Base-by-base conservation (phyloP, 2,797 vertebrate genomes). In the Argentina silus region DNA sequence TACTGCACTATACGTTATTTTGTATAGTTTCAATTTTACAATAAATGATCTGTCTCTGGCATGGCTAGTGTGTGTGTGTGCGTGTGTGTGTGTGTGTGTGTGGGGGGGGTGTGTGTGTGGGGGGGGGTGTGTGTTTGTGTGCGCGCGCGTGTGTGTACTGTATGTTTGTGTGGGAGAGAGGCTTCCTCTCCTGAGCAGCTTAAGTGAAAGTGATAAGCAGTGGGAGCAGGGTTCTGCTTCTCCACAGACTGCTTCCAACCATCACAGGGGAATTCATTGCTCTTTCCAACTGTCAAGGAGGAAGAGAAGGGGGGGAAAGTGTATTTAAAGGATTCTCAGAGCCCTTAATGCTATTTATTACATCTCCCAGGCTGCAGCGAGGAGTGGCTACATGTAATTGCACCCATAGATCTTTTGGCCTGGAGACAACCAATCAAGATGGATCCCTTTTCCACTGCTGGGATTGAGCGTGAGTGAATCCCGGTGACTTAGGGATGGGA, bases 311-410 rank as follows among this genome's bases (percentile, higher is more conserved):
- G 57, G 19, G 67, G 72, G 85, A 80, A 85, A 80, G 87, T 90
- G 85, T 92, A 89, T 91, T 92, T 92, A 93, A 93, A 92, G 86
- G 87, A 90, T 89, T 89, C 86, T 78, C 83, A 77, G 81, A 84
- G 83, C 78, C 83, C 85, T 90, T 92, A 90, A 91, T 86, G 83
- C 84, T 87, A 90, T 94, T 92, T 93, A 92, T 92, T 92, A 90
- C 90, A 86, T 85, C 84, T 90, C 85, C 73, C 78, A 82, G 80
- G 89, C 90, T 82, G 86, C 82, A 79, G 80, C 77, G 55, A 89
- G 85, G 84, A 90, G 85, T 87, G 83, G 87, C 84, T 85, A 79
- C 83, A 80, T 87, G 87, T 93, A 94, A 93, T 93, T 93, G 92
- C 74, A 1, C 78, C 86, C 84, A 91, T 92, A 89, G 88, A 92